phyloP scores from a whole-genome alignment of 2,797 vertebrate genomes.

The Cirrhinus mrigala region DNA sequence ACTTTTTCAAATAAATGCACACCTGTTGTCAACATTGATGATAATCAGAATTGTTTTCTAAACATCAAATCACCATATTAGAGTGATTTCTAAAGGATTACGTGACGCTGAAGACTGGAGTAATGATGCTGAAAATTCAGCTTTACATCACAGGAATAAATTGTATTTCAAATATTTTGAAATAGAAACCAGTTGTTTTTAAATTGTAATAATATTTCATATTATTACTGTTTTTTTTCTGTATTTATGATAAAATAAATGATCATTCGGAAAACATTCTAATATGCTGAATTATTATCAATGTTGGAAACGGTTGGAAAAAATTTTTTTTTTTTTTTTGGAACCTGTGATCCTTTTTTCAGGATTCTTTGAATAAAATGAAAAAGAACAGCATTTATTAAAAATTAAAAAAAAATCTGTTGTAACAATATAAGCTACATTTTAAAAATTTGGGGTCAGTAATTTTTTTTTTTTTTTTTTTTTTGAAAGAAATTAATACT shows the following conservation, averaged over 20 bases:
- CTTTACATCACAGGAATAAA: background rate
- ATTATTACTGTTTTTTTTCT: background rate
- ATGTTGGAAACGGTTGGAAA: too few species aligned
- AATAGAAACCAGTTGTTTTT: background rate
- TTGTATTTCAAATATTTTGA: background rate
- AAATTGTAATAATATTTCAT: background rate
- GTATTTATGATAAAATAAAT: background rate
- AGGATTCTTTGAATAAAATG: too few species aligned
- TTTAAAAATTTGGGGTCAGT: too few species aligned
- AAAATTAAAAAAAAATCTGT: too few species aligned
- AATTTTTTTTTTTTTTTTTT: too few species aligned
- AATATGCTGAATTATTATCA: too few species aligned
- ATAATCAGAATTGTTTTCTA: background rate
- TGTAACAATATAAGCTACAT: too few species aligned
- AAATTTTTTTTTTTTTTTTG: too few species aligned
- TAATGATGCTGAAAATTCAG: background rate
- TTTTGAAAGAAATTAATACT: too few species aligned
- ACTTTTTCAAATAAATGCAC: background rate
- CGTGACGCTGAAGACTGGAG: background rate
- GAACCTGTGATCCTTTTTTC: too few species aligned
- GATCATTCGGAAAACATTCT: too few species aligned
- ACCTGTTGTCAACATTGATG: background rate
- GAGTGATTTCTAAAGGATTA: background rate
- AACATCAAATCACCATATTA: background rate
- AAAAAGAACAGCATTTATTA: too few species aligned